These are phyloP conservation scores for Zonitis immaculata DNA, from an alignment of 2,888 invertebrate genomes.

Conservation along the genomic window DNA sequence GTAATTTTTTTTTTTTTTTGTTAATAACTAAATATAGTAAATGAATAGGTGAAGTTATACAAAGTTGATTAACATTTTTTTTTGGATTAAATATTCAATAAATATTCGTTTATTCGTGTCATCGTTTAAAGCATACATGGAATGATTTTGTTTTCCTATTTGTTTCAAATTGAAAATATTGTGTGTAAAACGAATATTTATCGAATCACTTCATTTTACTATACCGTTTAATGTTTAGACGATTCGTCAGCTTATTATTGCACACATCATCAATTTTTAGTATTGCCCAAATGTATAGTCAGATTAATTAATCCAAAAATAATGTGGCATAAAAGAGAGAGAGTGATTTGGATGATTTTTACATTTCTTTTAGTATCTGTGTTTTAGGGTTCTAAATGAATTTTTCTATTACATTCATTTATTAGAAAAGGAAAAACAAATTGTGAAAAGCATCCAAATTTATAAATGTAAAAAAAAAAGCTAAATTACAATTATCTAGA, in stretches of 20 bases:
- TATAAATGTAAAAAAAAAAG: constrained; percentile 12
- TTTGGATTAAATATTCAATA: too few species aligned
- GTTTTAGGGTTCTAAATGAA: background rate
- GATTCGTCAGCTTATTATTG: constrained; percentile 4
- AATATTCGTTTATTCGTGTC: too few species aligned
- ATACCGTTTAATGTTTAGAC: background rate
- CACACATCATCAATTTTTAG: constrained; percentile 4
- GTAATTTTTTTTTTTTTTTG: background rate
- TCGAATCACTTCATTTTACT: background rate
- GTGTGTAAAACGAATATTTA: background rate
- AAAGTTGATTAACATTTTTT: constrained; percentile 3
- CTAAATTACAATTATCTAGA: too few species aligned
- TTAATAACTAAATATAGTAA: background rate
- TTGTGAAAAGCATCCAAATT: constrained; percentile 19
- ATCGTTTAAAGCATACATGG: too few species aligned
- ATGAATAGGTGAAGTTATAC: constrained; percentile 8
- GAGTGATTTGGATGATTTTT: constrained; percentile 22
- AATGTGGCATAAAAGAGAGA: constrained; percentile 14
- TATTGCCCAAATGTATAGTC: constrained; percentile 17
- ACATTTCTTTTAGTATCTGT: constrained; percentile 3
- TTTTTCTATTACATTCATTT: too few species aligned
- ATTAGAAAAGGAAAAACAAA: too few species aligned
- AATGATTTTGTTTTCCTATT: too few species aligned
- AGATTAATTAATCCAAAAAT: constrained; percentile 11
- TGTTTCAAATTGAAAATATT: too few species aligned